Evolutionary conservation across 2,797 vertebrate genomes (phyloP).

Genomic region (Leptodactylus fallax): DNA sequence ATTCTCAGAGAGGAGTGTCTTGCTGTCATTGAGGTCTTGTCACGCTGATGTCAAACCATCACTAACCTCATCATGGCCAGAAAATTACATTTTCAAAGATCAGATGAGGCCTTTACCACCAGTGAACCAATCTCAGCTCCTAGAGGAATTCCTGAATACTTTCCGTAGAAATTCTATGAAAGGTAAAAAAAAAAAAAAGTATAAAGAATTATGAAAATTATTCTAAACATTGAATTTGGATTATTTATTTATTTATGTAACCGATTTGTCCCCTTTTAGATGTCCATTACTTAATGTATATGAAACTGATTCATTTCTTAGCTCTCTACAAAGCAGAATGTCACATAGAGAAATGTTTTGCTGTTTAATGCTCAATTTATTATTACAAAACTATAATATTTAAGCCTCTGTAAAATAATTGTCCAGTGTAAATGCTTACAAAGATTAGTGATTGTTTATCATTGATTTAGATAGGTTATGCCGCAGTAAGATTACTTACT

Average conservation of each 20-base stretch:
- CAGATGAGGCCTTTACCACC: constrained; percentile 68
- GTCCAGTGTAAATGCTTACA: too few species aligned
- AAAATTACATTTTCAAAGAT: constrained; percentile 74
- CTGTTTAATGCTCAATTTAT: too few species aligned
- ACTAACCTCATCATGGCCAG: constrained; percentile 72
- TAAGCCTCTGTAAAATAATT: too few species aligned
- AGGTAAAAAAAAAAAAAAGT: constrained; percentile 76
- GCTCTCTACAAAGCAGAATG: too few species aligned
- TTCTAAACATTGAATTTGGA: too few species aligned
- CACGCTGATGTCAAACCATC: constrained; percentile 63
- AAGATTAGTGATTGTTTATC: too few species aligned
- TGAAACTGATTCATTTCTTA: neutral
- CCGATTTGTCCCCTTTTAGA: neutral
- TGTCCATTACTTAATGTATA: neutral
- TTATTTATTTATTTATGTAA: too few species aligned
- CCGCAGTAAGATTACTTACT: too few species aligned
- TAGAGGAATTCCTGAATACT: constrained; percentile 81
- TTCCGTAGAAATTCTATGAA: constrained; percentile 84
- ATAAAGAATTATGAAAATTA: neutral
- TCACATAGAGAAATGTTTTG: too few species aligned
- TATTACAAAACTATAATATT: too few species aligned
- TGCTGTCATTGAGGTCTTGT: constrained; percentile 79
- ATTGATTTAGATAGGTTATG: too few species aligned
- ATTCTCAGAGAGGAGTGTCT: constrained; percentile 83
- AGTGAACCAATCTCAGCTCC: constrained; percentile 76